A percentile compares a stretch with the other conserved stretches of the same genome.
Evolutionary conservation across 2,888 invertebrate genomes (phyloP).

Genomic region (Nemotelus pantherinus): DNA sequence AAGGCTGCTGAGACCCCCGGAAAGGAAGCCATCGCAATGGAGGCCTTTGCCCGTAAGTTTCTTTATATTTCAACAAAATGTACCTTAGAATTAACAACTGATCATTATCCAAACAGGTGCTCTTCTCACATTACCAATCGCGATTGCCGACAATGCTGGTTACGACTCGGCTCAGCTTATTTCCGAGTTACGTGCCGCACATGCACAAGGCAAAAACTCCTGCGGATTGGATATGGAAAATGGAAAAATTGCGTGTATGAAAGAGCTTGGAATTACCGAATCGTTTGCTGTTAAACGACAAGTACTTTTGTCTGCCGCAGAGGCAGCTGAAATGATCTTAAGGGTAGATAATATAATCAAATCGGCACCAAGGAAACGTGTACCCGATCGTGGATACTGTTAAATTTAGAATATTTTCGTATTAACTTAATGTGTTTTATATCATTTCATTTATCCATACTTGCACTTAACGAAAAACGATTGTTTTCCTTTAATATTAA

Average conservation of each 20-base stretch:
- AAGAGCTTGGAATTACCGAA: conserved; percentile 91
- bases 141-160: conserved; percentile 98
- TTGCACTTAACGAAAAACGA: conserved; percentile 5
- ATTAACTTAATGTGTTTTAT: conserved; percentile 1
- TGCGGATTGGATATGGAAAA: conserved; percentile 83
- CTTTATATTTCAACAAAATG: conserved; percentile 7
- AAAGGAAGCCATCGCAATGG: conserved; percentile 97
- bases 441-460: neutral
- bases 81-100: neutral
- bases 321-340: conserved; percentile 98
- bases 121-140: conserved; percentile 88
- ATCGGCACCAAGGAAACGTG: conserved; percentile 87
- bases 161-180: conserved; percentile 96
- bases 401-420: conserved; percentile 49
- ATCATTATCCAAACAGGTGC: conserved; percentile 66
- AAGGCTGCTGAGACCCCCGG: conserved; percentile 90
- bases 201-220: conserved; percentile 82
- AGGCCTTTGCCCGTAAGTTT: conserved; percentile 81
- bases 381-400: conserved; percentile 79
- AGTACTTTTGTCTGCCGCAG: conserved; percentile 91
- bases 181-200: conserved; percentile 89
- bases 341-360: conserved; percentile 97
- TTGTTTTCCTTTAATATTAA: conserved; percentile 8
- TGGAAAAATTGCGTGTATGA: conserved; percentile 91
- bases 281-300: conserved; percentile 97